Conservation (phyloP, 23 tunicate species). For the Pegea sp. region DNA sequence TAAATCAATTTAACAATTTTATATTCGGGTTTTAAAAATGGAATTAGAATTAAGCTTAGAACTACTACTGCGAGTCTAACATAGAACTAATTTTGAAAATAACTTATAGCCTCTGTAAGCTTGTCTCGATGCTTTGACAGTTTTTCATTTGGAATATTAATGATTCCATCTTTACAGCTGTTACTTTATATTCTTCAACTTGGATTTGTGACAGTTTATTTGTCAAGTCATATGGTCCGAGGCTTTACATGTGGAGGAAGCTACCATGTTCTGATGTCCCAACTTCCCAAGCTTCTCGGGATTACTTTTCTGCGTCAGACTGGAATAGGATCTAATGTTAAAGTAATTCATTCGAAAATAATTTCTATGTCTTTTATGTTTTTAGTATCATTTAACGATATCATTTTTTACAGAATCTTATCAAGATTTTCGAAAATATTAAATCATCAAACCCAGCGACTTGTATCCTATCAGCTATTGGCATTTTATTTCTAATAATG, state of each 20-base stretch:
- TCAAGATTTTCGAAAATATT: slow-evolving; percentile 42
- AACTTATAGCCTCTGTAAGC: too few species aligned
- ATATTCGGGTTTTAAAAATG: too few species aligned
- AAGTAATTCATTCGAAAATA: not conserved
- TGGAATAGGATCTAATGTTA: slow-evolving; percentile 7
- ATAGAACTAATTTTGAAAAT: too few species aligned
- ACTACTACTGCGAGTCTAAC: too few species aligned
- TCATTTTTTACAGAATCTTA: slow-evolving; percentile 29
- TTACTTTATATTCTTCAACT: slow-evolving; percentile 44
- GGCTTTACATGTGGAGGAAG: slow-evolving; percentile 91
- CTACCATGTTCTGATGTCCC: slow-evolving; percentile 73
- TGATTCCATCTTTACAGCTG: slow-evolving; percentile 22
- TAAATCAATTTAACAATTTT: too few species aligned
- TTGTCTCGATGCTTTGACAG: too few species aligned
- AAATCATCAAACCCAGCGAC: slow-evolving; percentile 40
- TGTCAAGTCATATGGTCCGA: slow-evolving; percentile 57
- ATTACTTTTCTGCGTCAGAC: slow-evolving; percentile 25
- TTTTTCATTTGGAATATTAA: too few species aligned
- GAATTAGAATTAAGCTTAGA: too few species aligned
- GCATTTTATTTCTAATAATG: slow-evolving; percentile 30
- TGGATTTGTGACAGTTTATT: slow-evolving; percentile 49
- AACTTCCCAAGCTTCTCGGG: slow-evolving; percentile 59
- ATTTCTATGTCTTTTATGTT: too few species aligned
- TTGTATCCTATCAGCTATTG: slow-evolving; percentile 21
- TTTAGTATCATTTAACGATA: too few species aligned